Conservation (phyloP, 2,113 vertebrate genomes). For the Proterorhinus semilunaris region DNA sequence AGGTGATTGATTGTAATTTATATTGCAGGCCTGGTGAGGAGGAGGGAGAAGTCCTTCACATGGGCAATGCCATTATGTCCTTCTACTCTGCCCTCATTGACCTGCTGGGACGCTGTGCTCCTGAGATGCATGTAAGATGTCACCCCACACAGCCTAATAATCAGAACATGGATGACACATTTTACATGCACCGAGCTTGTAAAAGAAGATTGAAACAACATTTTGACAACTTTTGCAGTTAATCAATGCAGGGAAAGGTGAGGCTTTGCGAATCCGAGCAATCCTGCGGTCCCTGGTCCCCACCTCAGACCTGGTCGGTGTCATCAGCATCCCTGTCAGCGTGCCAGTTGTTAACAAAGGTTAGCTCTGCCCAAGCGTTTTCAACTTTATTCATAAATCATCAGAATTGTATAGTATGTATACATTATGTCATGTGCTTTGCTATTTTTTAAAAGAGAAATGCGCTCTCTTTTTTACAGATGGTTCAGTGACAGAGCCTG, state of each 20-base stretch:
- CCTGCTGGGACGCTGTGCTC: constrained; percentile 94
- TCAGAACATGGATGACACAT: neutral
- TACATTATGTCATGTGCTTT: neutral
- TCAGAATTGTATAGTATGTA: neutral
- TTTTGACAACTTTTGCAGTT: constrained; percentile 75
- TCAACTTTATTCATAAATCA: neutral
- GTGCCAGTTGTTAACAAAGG: constrained; percentile 92
- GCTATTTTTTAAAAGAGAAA: no score
- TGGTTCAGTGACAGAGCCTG: constrained; percentile 88
- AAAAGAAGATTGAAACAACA: neutral
- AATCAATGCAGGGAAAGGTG: constrained; percentile 95
- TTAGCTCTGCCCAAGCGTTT: constrained; percentile 45
- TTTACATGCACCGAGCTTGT: neutral
- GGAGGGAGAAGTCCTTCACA: constrained; percentile 87
- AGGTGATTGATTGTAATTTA: neutral
- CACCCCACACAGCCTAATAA: neutral
- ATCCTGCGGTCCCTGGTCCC: constrained; percentile 96
- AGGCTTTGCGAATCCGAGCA: constrained; percentile 93
- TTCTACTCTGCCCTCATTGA: constrained; percentile 98
- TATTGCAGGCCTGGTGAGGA: constrained; percentile 73
- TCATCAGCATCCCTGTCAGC: constrained; percentile 95
- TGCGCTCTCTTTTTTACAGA: constrained; percentile 71
- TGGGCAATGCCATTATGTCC: constrained; percentile 98
- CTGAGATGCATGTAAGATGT: constrained; percentile 92
- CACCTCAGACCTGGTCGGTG: constrained; percentile 90